A percentile compares a stretch with the other conserved stretches of the same genome.
Conservation (phyloP, 2,797 vertebrate genomes). For the Galago senegalensis region DNA sequence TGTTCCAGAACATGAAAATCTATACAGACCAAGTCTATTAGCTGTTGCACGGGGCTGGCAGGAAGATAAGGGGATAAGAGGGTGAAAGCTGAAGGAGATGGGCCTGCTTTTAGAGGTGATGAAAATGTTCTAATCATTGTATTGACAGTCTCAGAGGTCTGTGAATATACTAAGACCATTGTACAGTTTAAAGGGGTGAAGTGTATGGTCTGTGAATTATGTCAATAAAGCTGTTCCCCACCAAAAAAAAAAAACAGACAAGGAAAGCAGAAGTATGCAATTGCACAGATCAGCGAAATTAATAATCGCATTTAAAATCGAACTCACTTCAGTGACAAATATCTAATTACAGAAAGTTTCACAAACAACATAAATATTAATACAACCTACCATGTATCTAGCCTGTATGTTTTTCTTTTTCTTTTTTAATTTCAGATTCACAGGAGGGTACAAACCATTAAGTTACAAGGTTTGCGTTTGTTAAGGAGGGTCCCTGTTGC, state of each 20-base stretch:
- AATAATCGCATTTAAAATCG: neutral
- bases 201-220: neutral
- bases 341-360: slow-evolving; percentile 15
- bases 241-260: neutral
- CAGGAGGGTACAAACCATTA: no score
- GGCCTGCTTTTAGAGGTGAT: neutral
- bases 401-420: neutral
- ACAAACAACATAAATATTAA: neutral
- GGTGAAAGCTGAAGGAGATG: neutral
- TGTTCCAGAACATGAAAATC: neutral
- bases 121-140: neutral
- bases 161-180: neutral
- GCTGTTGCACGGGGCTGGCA: neutral
- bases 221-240: neutral
- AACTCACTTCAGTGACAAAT: neutral
- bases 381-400: neutral
- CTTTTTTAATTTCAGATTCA: no score
- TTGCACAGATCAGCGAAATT: neutral
- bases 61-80: neutral
- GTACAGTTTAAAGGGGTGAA: neutral
- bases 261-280: neutral
- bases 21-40: neutral
- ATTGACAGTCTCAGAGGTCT: neutral
- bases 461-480: no score
- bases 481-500: no score